A percentile compares a stretch with the other conserved stretches of the same genome.
Conservation (phyloP, 2,888 invertebrate genomes). For the Salpingus planirostris region DNA sequence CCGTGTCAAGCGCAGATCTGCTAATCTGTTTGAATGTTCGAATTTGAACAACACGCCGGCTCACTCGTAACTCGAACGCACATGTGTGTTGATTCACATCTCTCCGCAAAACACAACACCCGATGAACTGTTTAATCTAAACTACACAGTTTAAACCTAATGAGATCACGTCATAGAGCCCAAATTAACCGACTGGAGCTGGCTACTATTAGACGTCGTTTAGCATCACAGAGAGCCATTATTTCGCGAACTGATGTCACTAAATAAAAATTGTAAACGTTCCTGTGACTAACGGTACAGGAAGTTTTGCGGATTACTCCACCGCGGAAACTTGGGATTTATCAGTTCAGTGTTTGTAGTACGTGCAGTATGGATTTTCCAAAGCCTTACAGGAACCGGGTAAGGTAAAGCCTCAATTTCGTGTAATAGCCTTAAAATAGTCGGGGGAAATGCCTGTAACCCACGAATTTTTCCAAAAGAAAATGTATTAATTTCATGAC, state of each 20-base stretch:
- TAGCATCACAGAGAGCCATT: conserved; percentile 10
- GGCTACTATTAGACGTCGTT: conserved; percentile 10
- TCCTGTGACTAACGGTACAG: background rate
- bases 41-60: conserved; percentile 4
- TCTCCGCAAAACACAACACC: conserved; percentile 25
- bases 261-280: conserved; percentile 5
- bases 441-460: too few species aligned
- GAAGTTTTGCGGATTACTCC: conserved; percentile 3
- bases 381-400: conserved; percentile 16
- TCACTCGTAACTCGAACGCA: conserved; percentile 9
- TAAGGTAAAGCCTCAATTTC: too few species aligned
- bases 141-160: conserved; percentile 12
- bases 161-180: conserved; percentile 17
- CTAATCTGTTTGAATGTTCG: conserved; percentile 8
- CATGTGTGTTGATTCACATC: conserved; percentile 28
- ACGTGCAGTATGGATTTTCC: conserved; percentile 15
- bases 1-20: conserved; percentile 6
- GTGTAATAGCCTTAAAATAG: too few species aligned
- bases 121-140: conserved; percentile 23
- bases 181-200: conserved; percentile 16
- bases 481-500: too few species aligned
- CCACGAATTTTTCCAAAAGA: too few species aligned
- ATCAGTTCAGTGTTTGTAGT: too few species aligned
- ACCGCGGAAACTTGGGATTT: too few species aligned
- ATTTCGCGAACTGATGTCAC: conserved; percentile 33